Evolutionary conservation across 2,797 vertebrate species (phyloP).

Genomic region (Prunella strophiata): DNA sequence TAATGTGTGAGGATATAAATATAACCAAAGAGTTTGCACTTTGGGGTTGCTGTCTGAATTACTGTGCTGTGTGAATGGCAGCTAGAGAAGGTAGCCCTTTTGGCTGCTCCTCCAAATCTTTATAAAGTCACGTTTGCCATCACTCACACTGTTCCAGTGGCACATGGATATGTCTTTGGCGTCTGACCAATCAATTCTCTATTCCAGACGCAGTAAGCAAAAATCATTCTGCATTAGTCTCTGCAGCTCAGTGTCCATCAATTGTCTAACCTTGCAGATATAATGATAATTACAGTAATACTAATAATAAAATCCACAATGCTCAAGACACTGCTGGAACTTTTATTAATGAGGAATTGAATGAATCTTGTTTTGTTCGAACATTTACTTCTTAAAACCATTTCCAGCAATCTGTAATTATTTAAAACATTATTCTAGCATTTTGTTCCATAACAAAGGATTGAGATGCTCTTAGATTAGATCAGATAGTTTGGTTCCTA

Average conservation of each 20-base stretch:
- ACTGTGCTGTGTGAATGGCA: not conserved
- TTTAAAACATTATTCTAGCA: not conserved
- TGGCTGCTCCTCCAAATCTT: not conserved
- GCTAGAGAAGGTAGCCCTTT: not conserved
- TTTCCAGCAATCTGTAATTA: not conserved
- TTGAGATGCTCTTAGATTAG: not conserved
- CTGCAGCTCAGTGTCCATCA: not conserved
- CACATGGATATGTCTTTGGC: conserved; percentile 28
- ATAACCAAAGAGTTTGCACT: not conserved
- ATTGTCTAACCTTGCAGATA: conserved; percentile 19
- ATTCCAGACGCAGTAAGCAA: conserved; percentile 17
- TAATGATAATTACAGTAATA: not conserved
- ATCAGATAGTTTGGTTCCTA: not conserved
- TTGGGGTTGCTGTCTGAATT: not conserved
- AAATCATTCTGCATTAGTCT: conserved; percentile 36
- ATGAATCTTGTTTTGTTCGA: not conserved
- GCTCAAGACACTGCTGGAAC: not conserved
- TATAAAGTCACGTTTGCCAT: not conserved
- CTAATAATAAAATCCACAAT: not conserved
- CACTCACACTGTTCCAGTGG: not conserved
- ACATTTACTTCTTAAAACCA: not conserved
- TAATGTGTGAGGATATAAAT: not conserved
- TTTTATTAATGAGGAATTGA: not conserved
- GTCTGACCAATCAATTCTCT: conserved; percentile 31
- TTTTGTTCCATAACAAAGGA: not conserved